Conservation (phyloP, 1,140 invertebrate genomes). For the Drosophila insularis region DNA sequence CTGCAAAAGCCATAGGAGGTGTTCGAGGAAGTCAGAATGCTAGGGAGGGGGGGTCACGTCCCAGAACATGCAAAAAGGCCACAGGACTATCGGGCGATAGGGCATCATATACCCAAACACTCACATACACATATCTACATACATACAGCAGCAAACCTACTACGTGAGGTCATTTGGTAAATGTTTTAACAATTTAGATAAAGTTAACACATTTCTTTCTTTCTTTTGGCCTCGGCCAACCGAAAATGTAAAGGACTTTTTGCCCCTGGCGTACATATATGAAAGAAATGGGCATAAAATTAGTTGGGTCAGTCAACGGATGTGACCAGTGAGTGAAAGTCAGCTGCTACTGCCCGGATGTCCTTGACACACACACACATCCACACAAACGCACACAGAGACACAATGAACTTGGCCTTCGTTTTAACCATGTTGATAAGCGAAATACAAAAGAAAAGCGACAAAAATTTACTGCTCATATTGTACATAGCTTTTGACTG, state of each 20-base stretch:
- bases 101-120: slow-evolving; percentile 27
- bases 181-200: slow-evolving; percentile 82
- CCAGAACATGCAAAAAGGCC: slow-evolving; percentile 50
- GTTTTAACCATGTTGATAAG: slow-evolving; percentile 68
- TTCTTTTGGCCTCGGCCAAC: slow-evolving; percentile 15
- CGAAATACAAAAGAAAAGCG: slow-evolving; percentile 42
- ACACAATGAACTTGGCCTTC: slow-evolving; percentile 67
- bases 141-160: slow-evolving; percentile 30
- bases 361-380: slow-evolving; percentile 56
- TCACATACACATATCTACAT: slow-evolving; percentile 18
- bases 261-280: slow-evolving; percentile 32
- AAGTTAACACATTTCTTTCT: slow-evolving; percentile 79
- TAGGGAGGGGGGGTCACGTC: slow-evolving; percentile 47
- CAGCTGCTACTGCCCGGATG: slow-evolving; percentile 43
- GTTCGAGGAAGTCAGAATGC: slow-evolving; percentile 1
- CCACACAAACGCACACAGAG: slow-evolving; percentile 30
- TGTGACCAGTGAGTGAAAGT: slow-evolving; percentile 54
- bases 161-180: slow-evolving; percentile 81
- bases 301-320: slow-evolving; percentile 74
- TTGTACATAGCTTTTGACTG: slow-evolving; percentile 12
- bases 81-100: slow-evolving; percentile 58
- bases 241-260: slow-evolving; percentile 57
- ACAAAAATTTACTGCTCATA: slow-evolving; percentile 9
- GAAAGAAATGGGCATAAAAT: slow-evolving; percentile 74
- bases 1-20: background rate